Percentiles rank a stretch among this genome's conserved stretches.
Conservation (phyloP, 2,797 vertebrate genomes). For the Hapalemur alaotrensis region DNA sequence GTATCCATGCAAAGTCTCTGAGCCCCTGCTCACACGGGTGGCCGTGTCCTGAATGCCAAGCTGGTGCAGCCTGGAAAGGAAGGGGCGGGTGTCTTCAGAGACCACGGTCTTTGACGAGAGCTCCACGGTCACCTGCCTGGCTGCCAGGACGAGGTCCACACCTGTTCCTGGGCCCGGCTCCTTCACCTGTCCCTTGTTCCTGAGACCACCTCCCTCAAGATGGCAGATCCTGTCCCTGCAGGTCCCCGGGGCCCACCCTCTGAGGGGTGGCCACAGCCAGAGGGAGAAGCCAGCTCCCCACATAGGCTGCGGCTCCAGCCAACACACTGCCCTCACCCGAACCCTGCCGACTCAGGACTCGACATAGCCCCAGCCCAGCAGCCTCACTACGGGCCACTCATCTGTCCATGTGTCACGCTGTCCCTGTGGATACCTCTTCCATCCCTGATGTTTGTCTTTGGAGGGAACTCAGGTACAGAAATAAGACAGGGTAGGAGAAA, state of each 20-base stretch:
- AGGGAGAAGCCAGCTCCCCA: background rate
- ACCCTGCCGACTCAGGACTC: too few species aligned
- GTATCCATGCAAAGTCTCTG: background rate
- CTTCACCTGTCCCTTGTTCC: background rate
- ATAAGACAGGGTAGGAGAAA: background rate
- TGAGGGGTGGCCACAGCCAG: background rate
- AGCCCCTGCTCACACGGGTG: background rate
- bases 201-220: background rate
- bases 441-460: background rate
- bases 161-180: background rate
- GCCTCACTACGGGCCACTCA: background rate
- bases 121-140: rapidly evolving
- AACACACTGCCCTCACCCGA: background rate
- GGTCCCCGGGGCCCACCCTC: too few species aligned
- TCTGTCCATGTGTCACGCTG: background rate
- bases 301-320: background rate
- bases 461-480: background rate
- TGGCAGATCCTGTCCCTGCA: background rate
- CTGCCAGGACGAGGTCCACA: background rate
- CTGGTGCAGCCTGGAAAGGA: background rate
- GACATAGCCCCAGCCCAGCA: background rate
- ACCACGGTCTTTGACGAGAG: background rate
- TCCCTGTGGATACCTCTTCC: background rate
- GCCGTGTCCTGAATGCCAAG: too few species aligned
- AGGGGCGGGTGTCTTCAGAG: background rate